Evolutionary conservation across 2,113 vertebrate genomes (phyloP).

Genomic region (Rhynchopsitta pachyrhyncha): DNA sequence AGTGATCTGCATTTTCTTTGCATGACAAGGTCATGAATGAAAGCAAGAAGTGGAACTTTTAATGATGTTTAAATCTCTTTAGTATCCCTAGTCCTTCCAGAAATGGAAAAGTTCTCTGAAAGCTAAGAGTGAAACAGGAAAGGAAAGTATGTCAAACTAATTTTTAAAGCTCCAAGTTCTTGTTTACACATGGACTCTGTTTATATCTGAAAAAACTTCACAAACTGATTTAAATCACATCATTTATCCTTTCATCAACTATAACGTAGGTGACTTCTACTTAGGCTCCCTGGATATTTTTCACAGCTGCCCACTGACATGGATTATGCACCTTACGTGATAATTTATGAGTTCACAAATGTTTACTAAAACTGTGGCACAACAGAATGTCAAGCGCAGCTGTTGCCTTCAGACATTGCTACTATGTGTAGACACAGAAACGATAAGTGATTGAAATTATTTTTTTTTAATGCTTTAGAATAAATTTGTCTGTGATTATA

Average conservation of each 20-base stretch:
- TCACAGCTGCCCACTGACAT: not conserved
- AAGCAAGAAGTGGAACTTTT: not conserved
- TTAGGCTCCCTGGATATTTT: not conserved
- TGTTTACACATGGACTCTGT: not conserved
- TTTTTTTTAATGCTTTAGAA: not conserved
- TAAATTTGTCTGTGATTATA: not conserved
- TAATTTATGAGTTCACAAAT: not conserved
- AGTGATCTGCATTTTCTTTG: not conserved
- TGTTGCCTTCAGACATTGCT: not conserved
- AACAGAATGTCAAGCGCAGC: not conserved
- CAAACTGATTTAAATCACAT: not conserved
- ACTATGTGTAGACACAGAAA: not conserved
- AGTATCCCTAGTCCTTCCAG: not conserved
- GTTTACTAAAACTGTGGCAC: not conserved
- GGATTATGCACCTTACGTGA: not conserved
- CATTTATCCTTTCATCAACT: not conserved
- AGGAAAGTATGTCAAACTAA: not conserved
- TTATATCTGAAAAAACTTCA: not conserved
- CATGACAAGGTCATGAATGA: not conserved
- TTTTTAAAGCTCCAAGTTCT: not conserved
- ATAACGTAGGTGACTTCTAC: not conserved
- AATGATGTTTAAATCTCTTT: not conserved
- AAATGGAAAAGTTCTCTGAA: not conserved
- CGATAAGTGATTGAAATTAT: not conserved
- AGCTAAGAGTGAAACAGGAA: not conserved